phyloP scores from a whole-genome alignment of 2,888 invertebrate species.

The Cosmorhoe ocellata region DNA sequence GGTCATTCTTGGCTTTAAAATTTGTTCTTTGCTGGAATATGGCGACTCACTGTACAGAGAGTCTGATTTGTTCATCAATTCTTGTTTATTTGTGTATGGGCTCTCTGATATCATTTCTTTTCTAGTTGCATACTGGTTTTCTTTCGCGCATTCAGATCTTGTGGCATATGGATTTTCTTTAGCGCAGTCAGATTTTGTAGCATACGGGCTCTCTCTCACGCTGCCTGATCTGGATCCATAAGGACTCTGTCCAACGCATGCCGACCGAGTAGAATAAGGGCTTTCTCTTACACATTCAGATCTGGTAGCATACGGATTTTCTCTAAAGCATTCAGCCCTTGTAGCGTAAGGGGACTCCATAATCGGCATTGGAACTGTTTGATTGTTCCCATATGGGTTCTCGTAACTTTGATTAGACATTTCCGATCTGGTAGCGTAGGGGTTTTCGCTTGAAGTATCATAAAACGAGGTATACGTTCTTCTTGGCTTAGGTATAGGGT shows the following conservation, averaged over 20 bases:
- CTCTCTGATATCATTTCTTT: conserved; percentile 49
- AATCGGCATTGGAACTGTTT: conserved; percentile 66
- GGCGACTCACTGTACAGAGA: conserved; percentile 68
- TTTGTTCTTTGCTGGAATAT: conserved; percentile 76
- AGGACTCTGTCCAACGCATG: conserved; percentile 48
- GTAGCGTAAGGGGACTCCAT: conserved; percentile 60
- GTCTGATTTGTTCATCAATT: conserved; percentile 60
- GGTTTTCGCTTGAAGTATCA: conserved; percentile 73
- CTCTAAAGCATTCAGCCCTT: conserved; percentile 46
- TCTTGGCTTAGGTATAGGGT: conserved; percentile 78
- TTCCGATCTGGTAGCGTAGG: conserved; percentile 70
- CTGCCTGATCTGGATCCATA: conserved; percentile 50
- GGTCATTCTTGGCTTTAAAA: conserved; percentile 63
- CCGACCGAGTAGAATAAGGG: conserved; percentile 49
- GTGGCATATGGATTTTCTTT: conserved; percentile 45
- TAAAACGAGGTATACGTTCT: conserved; percentile 75
- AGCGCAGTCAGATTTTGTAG: conserved; percentile 43
- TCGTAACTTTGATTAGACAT: conserved; percentile 71
- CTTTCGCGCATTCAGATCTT: conserved; percentile 45
- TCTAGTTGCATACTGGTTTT: conserved; percentile 50
- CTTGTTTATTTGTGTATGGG: conserved; percentile 57
- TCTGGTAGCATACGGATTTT: conserved; percentile 50
- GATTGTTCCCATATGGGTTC: conserved; percentile 69
- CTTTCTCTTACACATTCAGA: conserved; percentile 49
- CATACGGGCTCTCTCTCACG: conserved; percentile 50